A percentile compares a stretch with the other conserved stretches of the same genome.
These are phyloP conservation scores for Clepsis dumicolana DNA, from an alignment of 2,888 invertebrate species.

Conservation along the genomic window DNA sequence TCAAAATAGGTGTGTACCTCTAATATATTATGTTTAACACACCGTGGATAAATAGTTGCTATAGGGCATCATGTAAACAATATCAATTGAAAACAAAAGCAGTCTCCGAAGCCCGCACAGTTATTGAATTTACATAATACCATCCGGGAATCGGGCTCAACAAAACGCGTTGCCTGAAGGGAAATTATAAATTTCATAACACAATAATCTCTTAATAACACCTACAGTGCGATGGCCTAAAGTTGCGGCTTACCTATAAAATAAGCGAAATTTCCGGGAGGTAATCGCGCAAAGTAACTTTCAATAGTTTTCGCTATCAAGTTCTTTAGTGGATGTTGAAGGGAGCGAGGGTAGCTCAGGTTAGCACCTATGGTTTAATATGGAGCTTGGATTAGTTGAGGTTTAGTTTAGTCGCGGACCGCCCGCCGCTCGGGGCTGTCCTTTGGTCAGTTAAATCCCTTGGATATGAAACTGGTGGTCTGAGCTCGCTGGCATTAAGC, in stretches of 20 bases:
- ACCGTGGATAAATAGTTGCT: not conserved
- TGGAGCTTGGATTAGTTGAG: conserved; percentile 81
- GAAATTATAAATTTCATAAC: conserved; percentile 72
- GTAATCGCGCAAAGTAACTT: conserved; percentile 76
- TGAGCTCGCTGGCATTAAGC: conserved; percentile 59
- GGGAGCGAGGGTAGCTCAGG: conserved; percentile 55
- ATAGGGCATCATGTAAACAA: conserved; percentile 39
- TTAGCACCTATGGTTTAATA: conserved; percentile 82
- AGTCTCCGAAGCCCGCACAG: conserved; percentile 52
- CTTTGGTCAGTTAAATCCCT: conserved; percentile 79
- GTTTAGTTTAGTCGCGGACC: conserved; percentile 77
- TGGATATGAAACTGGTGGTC: conserved; percentile 67
- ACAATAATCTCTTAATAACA: conserved; percentile 74
- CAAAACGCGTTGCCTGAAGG: conserved; percentile 56
- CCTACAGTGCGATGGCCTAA: conserved; percentile 52
- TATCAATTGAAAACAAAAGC: conserved; percentile 64
- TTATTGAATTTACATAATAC: conserved; percentile 77
- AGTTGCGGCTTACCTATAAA: conserved; percentile 60
- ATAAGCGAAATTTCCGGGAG: conserved; percentile 56
- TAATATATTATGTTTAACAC: not conserved
- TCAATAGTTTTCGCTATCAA: conserved; percentile 74
- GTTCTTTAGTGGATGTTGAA: conserved; percentile 60
- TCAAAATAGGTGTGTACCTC: no score
- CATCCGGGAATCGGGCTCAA: conserved; percentile 62
- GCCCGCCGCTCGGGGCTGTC: conserved; percentile 63